Base-by-base conservation (phyloP, 2,113 vertebrate genomes). In the Gymnobelideus leadbeateri region DNA sequence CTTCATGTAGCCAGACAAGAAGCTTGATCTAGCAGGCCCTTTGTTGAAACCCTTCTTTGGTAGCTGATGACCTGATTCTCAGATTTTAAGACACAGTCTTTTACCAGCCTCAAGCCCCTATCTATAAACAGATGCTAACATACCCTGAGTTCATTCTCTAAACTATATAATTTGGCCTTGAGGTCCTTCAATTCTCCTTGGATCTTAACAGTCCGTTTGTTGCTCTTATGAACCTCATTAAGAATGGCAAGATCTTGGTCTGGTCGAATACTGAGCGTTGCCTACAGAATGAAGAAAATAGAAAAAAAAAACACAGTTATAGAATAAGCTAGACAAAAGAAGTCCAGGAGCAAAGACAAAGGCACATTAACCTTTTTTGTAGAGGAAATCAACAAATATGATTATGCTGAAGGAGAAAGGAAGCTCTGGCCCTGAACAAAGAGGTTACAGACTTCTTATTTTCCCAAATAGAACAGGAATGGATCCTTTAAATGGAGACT, bases 201-300 rank as follows among this genome's bases (percentile, higher is more conserved):
- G 96, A 99, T 99, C 98, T 99, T 99, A 95, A 96, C 99, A 2
- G 99, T 99, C 93, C 99, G 98, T 77, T 97, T 97, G 94, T 99
- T 99, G 95, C 99, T 99, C 96, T 99, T 99, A 3, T 98, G 98
- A 37, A 99, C 98, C 94, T 99, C 99, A 31, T 97, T 99, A 0
- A 99, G 98, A 93, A 99, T 98, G 94, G 99, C 99, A 93, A 99
- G 98, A 96, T 99, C 99, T 97, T 99, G 99, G 94, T 99, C 98
- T 50, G 99, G 99, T 26, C 98, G 99, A 37, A 99, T 93, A 84
- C 96, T 99, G 50, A 99, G 92, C 26, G 99, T 99, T 93, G 99
- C 98, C 99, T 99, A 93, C 93, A 97, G 94, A 89, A 92, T 96
- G 8, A 14, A 51, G 90, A 3, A 11, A 89, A 95, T 26, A 89